phyloP scores from a whole-genome alignment of 2,888 invertebrate genomes.

The Lasius fuliginosus region DNA sequence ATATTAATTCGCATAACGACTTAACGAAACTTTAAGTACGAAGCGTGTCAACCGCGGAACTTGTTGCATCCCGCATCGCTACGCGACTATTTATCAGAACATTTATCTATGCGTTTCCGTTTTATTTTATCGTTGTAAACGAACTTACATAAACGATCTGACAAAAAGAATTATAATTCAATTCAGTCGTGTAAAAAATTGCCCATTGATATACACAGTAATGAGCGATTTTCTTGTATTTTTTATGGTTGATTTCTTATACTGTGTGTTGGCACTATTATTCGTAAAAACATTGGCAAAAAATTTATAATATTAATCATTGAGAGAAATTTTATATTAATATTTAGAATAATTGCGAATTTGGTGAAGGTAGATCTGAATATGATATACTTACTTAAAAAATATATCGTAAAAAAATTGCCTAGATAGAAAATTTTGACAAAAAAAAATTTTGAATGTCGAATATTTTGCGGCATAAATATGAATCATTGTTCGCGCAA shows the following conservation, averaged over 20 bases:
- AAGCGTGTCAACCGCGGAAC: neutral
- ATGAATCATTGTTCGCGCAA: neutral
- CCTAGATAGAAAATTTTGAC: neutral
- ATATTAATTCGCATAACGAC: constrained; percentile 32
- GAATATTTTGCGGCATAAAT: neutral
- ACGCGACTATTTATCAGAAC: constrained; percentile 33
- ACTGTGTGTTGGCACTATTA: constrained; percentile 38
- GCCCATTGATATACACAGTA: neutral
- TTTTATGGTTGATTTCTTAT: neutral
- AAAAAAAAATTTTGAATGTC: constrained; percentile 2
- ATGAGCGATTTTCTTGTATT: neutral
- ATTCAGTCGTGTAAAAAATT: constrained; percentile 30
- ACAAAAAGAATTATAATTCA: constrained; percentile 24
- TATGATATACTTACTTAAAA: neutral
- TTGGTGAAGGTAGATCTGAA: neutral
- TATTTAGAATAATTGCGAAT: neutral
- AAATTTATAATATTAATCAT: neutral
- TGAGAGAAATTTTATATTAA: neutral
- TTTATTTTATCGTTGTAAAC: constrained; percentile 7
- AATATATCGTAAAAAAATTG: neutral
- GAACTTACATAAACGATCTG: constrained; percentile 30
- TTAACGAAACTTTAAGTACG: constrained; percentile 42
- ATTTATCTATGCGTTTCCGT: neutral
- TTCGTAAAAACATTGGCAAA: neutral
- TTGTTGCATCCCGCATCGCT: neutral